Evolutionary conservation across 2,113 vertebrate genomes (phyloP).

Genomic region (Psophia crepitans): DNA sequence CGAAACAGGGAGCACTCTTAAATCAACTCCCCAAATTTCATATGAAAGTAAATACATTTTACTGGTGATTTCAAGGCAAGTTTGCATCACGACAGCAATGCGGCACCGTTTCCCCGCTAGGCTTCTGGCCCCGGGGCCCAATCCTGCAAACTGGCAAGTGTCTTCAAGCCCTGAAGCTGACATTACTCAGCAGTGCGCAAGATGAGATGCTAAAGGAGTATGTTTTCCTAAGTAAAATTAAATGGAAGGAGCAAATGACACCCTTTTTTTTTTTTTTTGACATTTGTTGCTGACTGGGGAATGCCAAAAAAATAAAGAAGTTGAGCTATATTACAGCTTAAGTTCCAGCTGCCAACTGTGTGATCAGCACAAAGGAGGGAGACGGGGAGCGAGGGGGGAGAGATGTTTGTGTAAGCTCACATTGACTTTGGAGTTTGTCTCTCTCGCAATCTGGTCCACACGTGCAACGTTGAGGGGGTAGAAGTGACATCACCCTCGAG

Average conservation of each 20-base stretch:
- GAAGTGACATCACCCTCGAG: not conserved
- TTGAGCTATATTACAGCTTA: not conserved
- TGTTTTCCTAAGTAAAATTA: conserved; percentile 13
- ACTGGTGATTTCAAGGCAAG: conserved; percentile 2
- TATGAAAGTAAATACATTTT: conserved; percentile 35
- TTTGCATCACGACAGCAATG: not conserved
- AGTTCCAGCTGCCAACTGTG: not conserved
- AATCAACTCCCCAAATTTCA: conserved; percentile 61
- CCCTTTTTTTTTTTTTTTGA: not conserved
- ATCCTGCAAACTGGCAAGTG: not conserved
- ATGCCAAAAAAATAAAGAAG: not conserved
- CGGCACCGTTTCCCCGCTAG: not conserved
- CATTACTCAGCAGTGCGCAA: not conserved
- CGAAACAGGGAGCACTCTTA: conserved; percentile 30
- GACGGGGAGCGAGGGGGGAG: not conserved
- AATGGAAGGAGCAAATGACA: not conserved
- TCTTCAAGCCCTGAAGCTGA: not conserved
- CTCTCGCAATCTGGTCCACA: not conserved
- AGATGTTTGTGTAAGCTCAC: not conserved
- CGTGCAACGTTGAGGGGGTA: not conserved
- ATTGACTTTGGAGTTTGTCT: not conserved
- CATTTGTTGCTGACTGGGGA: not conserved
- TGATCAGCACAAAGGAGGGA: not conserved
- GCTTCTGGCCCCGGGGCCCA: not conserved
- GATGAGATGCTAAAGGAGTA: not conserved